Percentiles rank a stretch among this genome's conserved stretches.
Evolutionary conservation across 2,888 invertebrate species (phyloP).

Genomic region (Luperina nickerlii): DNA sequence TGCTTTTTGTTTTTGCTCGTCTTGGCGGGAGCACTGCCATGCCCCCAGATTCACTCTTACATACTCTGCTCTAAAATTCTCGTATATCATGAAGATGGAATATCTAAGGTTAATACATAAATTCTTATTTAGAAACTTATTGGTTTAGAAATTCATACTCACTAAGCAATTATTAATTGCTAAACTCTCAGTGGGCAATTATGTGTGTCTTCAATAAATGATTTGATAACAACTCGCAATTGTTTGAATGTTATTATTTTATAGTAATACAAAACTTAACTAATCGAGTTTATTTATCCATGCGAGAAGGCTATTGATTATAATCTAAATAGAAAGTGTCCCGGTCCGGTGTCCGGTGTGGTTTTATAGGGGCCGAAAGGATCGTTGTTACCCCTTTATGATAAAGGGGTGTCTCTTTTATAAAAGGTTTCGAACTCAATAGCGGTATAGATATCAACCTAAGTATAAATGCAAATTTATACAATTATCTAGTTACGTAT

Average conservation of each 20-base stretch:
- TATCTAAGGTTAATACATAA: neutral
- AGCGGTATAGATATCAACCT: neutral
- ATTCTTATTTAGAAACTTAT: neutral
- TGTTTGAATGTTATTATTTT: constrained; percentile 1
- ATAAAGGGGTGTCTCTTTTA: constrained; percentile 12
- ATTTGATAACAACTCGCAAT: neutral
- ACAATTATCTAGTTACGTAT: neutral
- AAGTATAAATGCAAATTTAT: neutral
- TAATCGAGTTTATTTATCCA: neutral
- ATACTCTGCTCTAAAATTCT: neutral
- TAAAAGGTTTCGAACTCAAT: constrained; percentile 13
- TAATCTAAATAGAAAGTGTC: constrained; percentile 22
- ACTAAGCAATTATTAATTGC: neutral
- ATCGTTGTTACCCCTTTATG: constrained; percentile 6
- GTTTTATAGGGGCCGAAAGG: constrained; percentile 8
- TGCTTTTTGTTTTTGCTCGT: neutral
- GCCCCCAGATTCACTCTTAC: neutral
- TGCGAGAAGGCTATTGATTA: neutral
- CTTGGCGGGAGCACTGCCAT: too few species aligned
- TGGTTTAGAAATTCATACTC: neutral
- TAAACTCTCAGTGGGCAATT: constrained; percentile 4
- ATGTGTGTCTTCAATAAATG: neutral
- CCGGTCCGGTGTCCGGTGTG: neutral
- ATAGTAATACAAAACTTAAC: neutral
- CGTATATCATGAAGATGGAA: neutral